Base-by-base conservation (phyloP, 2,113 vertebrate species). In the Aplodontia rufa region DNA sequence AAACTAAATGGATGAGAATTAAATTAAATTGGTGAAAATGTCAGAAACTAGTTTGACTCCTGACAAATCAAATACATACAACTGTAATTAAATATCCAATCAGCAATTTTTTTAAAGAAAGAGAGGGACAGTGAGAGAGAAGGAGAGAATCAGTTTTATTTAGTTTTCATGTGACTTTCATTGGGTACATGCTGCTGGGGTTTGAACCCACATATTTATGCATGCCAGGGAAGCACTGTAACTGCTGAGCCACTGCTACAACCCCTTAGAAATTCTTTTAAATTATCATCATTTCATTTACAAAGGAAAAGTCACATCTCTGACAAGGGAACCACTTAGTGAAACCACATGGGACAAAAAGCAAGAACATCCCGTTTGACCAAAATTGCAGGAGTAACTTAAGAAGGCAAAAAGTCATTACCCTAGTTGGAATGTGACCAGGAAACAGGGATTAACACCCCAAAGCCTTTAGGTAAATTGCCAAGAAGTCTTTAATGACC, bases 351-450 rank as follows among this genome's bases (percentile, higher is more conserved):
- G 58, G 72, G 74, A 62, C 47, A 35, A 22, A 93, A 87, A 96
- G 64, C 19, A 86, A 93, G 62, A n/a, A 76, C 62, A 71, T 64
- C 74, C 60, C 20, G 5, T 84, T 40, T 64, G 66, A 93, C 51
- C 90, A 89, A 95, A 87, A 93, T 83, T 90, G 40, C 51, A 69
- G 28, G 87, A 87, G 93, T 92, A 84, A 84, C 84, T 68, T 78
- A 93, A 95, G 76, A 96, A 97, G 80, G 90, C 90, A 94, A 80
- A 96, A 87, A 85, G 81, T 55, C 84, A 92, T 94, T 90, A 97
- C 75, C 47, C 75, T 95, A 55, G 24, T 87, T 96, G 92, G 55
- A 95, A 45, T 90, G 49, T 85, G 68, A 96, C 90, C 97, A 95
- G 92, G 30, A 92, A 92, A 93, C 51, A 37, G 16, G 85, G 80